A percentile compares a stretch with the other conserved stretches of the same genome.
phyloP scores from a whole-genome alignment of 2,888 invertebrate species.

The Vandiemenella viatica region DNA sequence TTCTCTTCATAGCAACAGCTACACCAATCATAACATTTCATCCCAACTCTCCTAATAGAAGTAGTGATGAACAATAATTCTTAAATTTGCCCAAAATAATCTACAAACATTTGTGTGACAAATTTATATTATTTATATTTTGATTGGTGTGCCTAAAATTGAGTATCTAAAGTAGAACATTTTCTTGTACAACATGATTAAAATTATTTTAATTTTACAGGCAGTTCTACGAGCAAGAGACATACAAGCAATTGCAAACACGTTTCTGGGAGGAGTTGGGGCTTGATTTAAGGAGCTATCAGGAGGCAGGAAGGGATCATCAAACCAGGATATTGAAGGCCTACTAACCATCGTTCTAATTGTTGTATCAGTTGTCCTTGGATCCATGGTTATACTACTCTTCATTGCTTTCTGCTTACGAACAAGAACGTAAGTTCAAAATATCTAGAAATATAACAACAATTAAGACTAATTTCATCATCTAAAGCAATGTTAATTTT shows the following conservation, averaged over 20 bases:
- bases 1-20: too few species aligned
- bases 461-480: too few species aligned
- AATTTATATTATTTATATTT: too few species aligned
- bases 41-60: too few species aligned
- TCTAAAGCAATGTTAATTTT: too few species aligned
- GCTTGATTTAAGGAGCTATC: neutral
- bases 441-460: neutral
- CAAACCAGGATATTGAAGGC: neutral
- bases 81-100: too few species aligned
- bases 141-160: too few species aligned
- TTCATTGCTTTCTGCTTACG: constrained; percentile 38
- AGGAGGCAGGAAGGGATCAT: neutral
- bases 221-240: neutral
- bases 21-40: too few species aligned
- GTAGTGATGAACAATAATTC: too few species aligned
- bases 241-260: neutral
- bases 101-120: too few species aligned
- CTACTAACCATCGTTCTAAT: constrained; percentile 33
- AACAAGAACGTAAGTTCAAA: constrained; percentile 36
- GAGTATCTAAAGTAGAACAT: too few species aligned
- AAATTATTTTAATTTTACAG: neutral
- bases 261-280: neutral
- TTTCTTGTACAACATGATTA: neutral
- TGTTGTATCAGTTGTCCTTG: constrained; percentile 36
- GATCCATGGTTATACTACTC: constrained; percentile 35